Evolutionary conservation across 2,888 invertebrate species (phyloP), one percentile per base, ranked within the genome.

Genomic region (Orchesellides sinensis): DNA sequence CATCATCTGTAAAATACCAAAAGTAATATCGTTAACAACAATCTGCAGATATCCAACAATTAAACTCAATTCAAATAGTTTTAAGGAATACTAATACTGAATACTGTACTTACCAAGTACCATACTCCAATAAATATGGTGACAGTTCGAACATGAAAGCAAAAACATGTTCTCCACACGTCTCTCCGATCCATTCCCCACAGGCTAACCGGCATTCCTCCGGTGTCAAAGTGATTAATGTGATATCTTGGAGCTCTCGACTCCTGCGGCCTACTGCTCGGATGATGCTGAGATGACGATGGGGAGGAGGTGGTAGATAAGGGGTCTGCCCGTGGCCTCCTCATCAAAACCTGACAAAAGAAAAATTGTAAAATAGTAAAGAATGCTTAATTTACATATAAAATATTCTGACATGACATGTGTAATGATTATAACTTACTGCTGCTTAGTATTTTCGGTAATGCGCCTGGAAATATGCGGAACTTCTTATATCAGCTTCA

Each of bases 131-230:
- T 93, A 84, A 95, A 91, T 75, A 95, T 94, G 35, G 96, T 95
- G 40, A 94, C 95, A 21, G 95, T 96, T 83, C 95, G 93, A 66
- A 96, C 96, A 91, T 96, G 96, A 79, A 95, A 92, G 88, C 95
- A 95, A 89, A 95, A 93, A 89, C 93, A 94, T 91, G 95, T 95
- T 88, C 93, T 92, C 94, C 95, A 95, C 89, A 95, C 95, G 88
- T 93, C 94, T 89, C 92, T 93, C 92, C 89, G 93, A 93, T 88
- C 94, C 29, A 84, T 84, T 92, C 90, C 88, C 86, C 85, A 86
- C 0, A 86, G 45, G 70, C 85, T 84, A 21, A 83, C 84, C 25
- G 87, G 87, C 86, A 87, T 86, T 19, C 85, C 82, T 32, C 85
- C 82, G 65, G 75, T 66, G 54, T 80, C 84, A 69, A 79, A 68